A percentile compares a stretch with the other conserved stretches of the same genome.
Conservation (phyloP, 2,888 invertebrate genomes). For the Agrilus mali region DNA sequence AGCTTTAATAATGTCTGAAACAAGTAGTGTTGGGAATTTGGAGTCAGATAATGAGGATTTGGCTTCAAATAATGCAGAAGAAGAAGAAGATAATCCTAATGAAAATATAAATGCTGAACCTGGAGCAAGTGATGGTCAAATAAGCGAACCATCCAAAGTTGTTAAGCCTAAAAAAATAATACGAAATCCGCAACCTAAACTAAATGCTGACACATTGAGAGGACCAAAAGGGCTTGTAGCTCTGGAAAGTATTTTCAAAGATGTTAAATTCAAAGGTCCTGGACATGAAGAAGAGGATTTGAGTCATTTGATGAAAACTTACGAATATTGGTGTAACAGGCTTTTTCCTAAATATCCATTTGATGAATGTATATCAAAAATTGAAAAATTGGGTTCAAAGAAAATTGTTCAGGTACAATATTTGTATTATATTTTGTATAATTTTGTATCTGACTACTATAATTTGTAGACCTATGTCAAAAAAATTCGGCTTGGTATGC, state of each 20-base stretch:
- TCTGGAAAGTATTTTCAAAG: slow-evolving; percentile 65
- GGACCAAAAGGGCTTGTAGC: slow-evolving; percentile 72
- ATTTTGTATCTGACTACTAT: slow-evolving; percentile 2
- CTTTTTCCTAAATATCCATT: slow-evolving; percentile 83
- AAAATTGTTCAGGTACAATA: slow-evolving; percentile 51
- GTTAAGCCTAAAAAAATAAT: slow-evolving; percentile 43
- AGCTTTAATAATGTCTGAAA: not conserved
- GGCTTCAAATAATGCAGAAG: slow-evolving; percentile 10
- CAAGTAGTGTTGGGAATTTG: slow-evolving; percentile 2
- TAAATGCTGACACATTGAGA: slow-evolving; percentile 58
- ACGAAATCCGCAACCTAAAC: slow-evolving; percentile 51
- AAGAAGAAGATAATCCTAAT: slow-evolving; percentile 10
- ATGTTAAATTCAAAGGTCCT: slow-evolving; percentile 70
- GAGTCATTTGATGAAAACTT: slow-evolving; percentile 59
- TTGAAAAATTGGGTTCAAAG: slow-evolving; percentile 74
- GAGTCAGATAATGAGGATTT: slow-evolving; percentile 10
- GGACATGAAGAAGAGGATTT: slow-evolving; percentile 76
- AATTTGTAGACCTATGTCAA: slow-evolving; percentile 48
- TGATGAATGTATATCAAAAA: slow-evolving; percentile 66
- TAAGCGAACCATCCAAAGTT: slow-evolving; percentile 27
- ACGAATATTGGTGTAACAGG: slow-evolving; percentile 91
- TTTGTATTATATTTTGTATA: slow-evolving; percentile 1
- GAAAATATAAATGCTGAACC: slow-evolving; percentile 10
- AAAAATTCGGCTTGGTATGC: slow-evolving; percentile 51
- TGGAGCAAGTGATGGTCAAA: slow-evolving; percentile 29